Evolutionary conservation across 2,797 vertebrate species (phyloP), one percentile per base, ranked within the genome.

Genomic region (Thalassophryne amazonica): DNA sequence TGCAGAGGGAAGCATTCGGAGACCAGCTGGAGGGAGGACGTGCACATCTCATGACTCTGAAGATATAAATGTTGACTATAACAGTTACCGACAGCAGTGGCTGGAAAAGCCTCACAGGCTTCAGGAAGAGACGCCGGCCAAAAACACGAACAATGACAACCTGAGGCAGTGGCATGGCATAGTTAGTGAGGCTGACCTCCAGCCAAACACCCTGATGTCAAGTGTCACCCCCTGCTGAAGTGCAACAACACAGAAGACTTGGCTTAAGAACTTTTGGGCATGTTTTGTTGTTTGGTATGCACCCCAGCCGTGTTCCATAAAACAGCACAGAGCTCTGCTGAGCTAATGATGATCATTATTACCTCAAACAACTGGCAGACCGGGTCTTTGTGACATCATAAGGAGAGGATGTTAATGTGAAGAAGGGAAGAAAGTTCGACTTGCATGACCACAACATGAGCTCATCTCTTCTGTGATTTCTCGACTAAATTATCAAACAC

Each of bases 51-150:
- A 54, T 24, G 32, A 15, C 28, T 58, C 46, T 51, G 30, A 62
- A 48, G 49, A 51, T 48, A 52, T 48, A 55, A 75, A 62, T 68
- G 62, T 66, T 69, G 60, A 69, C 29, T 61, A 32, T 63, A 62
- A 77, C 65, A 57, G 23, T 62, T 39, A 58, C 21, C 66, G 73
- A 68, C 73, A 73, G 56, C 53, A 6, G 13, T 16, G 41, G 33
- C 46, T 64, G 42, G 23, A 39, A 27, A 18, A 13, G 14, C 32
- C 36, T 38, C 18, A 9, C 15, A 49, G 50, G 57, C 37, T 14
- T 59, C 37, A 39, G 25, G 46, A 39, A 31, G 33, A 49, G 14
- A 61, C 45, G 38, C 40, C 54, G 46, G 45, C 28, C 38, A 31
- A 35, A 57, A 39, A 60, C 67, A 72, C 49, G 1, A 11, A 46